Conservation (phyloP, 1,140 invertebrate genomes). For the Brachionus asplanchnoidis region DNA sequence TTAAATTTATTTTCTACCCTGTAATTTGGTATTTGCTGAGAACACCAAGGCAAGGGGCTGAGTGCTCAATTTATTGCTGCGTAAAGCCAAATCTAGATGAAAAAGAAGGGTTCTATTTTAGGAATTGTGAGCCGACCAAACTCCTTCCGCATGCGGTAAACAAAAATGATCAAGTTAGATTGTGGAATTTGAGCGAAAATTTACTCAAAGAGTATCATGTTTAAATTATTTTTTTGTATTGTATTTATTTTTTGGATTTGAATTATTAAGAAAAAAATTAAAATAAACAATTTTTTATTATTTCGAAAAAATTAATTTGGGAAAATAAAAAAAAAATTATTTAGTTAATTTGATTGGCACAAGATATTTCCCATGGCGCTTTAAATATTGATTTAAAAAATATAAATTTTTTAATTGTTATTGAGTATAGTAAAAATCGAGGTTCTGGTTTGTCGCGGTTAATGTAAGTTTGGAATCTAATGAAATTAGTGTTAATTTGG, state of each 20-base stretch:
- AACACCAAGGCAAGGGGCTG: conserved; percentile 63
- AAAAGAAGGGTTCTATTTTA: conserved; percentile 42
- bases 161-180: neutral
- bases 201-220: conserved; percentile 19
- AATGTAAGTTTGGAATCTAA: too few species aligned
- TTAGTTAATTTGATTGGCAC: neutral
- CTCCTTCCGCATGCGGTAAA: neutral
- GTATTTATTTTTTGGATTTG: neutral
- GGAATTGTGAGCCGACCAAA: neutral
- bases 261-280: neutral
- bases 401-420: too few species aligned
- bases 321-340: neutral
- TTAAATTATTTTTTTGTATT: neutral
- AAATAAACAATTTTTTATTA: too few species aligned
- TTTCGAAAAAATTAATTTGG: neutral
- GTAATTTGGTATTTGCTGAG: conserved; percentile 46
- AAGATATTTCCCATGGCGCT: neutral
- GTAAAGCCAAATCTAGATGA: conserved; percentile 65
- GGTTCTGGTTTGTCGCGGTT: too few species aligned
- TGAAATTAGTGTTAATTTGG: too few species aligned
- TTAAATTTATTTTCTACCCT: conserved; percentile 43
- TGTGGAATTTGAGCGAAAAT: conserved; percentile 34
- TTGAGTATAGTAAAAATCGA: too few species aligned
- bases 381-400: neutral
- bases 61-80: conserved; percentile 73